Conservation (phyloP, 2,888 invertebrate genomes). For the Teleiodes luculella region DNA sequence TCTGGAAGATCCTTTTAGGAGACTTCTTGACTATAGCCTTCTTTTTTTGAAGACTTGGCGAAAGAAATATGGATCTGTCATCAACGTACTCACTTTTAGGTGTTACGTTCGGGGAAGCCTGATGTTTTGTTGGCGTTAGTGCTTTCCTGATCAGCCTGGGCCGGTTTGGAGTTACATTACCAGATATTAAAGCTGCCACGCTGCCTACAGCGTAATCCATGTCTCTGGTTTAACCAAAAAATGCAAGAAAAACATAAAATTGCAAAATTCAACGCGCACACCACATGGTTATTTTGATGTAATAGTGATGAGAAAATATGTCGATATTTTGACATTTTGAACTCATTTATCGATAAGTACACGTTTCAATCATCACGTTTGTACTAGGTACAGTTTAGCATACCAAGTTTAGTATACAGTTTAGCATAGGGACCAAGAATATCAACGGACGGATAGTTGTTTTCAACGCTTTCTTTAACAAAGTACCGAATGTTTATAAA, state of each 20-base stretch:
- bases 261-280: conserved; percentile 8
- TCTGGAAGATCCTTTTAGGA: conserved; percentile 69
- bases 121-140: conserved; percentile 67
- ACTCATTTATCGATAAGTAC: background rate
- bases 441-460: no score
- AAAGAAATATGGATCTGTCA: conserved; percentile 65
- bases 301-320: conserved; percentile 3
- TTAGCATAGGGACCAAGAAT: no score
- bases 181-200: conserved; percentile 78
- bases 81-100: conserved; percentile 65
- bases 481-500: no score
- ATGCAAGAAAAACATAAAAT: background rate
- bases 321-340: background rate
- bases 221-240: conserved; percentile 17
- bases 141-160: conserved; percentile 63
- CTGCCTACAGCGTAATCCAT: conserved; percentile 79
- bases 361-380: no score
- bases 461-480: no score
- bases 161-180: conserved; percentile 75
- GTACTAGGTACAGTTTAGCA: no score
- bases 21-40: conserved; percentile 69
- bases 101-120: conserved; percentile 64
- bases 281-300: conserved; percentile 23
- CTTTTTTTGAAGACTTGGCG: conserved; percentile 65
- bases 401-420: no score